Base-by-base conservation (phyloP, 2,888 invertebrate species). In the Synanthedon formicaeformis region DNA sequence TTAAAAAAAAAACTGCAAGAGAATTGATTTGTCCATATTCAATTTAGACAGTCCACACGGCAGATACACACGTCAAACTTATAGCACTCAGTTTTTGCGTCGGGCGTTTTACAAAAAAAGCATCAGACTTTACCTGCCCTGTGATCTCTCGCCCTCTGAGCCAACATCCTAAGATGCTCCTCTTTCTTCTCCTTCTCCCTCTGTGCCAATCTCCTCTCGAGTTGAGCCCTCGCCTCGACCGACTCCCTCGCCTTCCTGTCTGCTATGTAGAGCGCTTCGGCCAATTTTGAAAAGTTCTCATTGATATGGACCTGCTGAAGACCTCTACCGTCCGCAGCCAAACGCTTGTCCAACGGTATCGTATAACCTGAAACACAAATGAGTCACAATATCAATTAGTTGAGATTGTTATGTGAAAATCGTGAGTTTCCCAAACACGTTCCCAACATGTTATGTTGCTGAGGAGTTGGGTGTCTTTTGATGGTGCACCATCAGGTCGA, bases 171-270 rank as follows among this genome's bases (percentile, higher is more conserved):
- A 66, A 99, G 82, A 82, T 96, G 94, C 61, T 98, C 98, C 73
- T 99, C 98, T 66, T 98, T 98, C 83, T 96, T 96, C 75, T 98
- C 98, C 73, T 99, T 99, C 75, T 99, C 98, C 65, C 98, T 95
- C 75, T 99, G 98, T 0, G 99, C 99, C 60, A 99, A 77, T 81
- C 97, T 95, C 84, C 97, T 95, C 77, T 99, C 99, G 1, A 99
- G 86, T 71, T 98, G 97, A 0, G 98, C 97, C 34, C 99, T 88
- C 63, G 97, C 96, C 72, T 99, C 99, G 0, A 99, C 99, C 1
- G 98, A 97, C 78, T 99, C 99, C 50, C 99, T 89, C 0, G 99
- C 98, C 81, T 99, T 99, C 68, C 86, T 53, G 55, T 50, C 50
- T 4, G 50, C 50, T 50, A 40, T 50, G 50, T 50, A 50, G 51